phyloP scores from a whole-genome alignment of 1,140 invertebrate genomes.

The Danaus melanippus region DNA sequence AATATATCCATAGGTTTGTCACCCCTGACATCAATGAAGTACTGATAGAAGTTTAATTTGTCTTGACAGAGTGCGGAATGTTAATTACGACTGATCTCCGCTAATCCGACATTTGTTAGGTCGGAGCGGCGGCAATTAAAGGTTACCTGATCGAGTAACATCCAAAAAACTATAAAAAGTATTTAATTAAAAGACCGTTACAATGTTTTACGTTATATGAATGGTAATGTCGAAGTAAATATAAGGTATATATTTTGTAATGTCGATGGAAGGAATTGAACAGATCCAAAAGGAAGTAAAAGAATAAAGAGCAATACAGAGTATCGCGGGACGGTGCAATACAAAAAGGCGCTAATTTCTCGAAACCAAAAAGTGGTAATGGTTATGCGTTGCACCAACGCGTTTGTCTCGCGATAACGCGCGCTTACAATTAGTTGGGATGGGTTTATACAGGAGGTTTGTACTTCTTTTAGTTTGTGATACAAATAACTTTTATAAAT shows the following conservation, averaged over 20 bases:
- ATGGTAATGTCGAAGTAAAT: too few species aligned
- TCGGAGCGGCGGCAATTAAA: too few species aligned
- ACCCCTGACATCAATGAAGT: conserved; percentile 5
- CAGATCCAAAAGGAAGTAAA: conserved; percentile 28
- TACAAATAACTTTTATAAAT: too few species aligned
- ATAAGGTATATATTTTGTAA: too few species aligned
- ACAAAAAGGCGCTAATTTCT: conserved; percentile 69
- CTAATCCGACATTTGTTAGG: conserved; percentile 18
- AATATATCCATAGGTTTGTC: too few species aligned
- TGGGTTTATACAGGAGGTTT: conserved; percentile 33
- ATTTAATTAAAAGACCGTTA: too few species aligned
- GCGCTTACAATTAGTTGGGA: conserved; percentile 68
- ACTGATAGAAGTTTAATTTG: conserved; percentile 59
- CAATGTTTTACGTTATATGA: too few species aligned
- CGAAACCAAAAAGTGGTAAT: conserved; percentile 68
- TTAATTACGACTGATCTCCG: conserved; percentile 53
- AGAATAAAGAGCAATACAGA: conserved; percentile 35
- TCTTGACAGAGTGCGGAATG: conserved; percentile 55
- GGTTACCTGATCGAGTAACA: too few species aligned
- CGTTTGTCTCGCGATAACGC: conserved; percentile 70
- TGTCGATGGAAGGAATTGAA: too few species aligned
- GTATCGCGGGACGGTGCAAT: conserved; percentile 50
- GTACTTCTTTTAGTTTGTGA: too few species aligned
- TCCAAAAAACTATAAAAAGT: too few species aligned
- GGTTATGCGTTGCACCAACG: conserved; percentile 66